Evolutionary conservation across 2,113 vertebrate species (phyloP), one percentile per base, ranked within the genome.

Genomic region (Jaculus jaculus): DNA sequence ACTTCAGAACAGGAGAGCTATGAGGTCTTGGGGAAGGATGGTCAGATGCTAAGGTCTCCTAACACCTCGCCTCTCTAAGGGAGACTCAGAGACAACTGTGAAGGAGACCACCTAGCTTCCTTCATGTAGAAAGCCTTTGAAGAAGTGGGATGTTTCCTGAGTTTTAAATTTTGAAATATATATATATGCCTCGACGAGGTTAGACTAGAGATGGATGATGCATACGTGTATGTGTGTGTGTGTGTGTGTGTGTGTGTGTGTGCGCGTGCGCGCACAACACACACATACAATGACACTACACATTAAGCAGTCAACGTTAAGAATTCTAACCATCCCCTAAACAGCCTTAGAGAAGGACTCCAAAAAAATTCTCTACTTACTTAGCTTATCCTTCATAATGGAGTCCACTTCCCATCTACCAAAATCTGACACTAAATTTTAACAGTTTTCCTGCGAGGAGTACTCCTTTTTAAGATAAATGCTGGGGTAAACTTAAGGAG

Each of bases 361-460:
- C 1, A 78, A 89, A 74, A 74, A 75, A 65, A 42, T 37, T 34
- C 28, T 58, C 42, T n/a, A 47, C 37, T 80, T 84, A 54, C 23
- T 34, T 68, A 17, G 0, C 34, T 73, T 80, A 39, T 34, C 89
- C 88, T 85, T 73, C 47, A 18, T 65, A 73, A 65, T 42, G 65
- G 7, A 90, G 84, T 17, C 10, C 39, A 54, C 34, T 69, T 92
- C 60, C 39, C 83, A 42, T 60, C 54, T 79, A 66, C 54, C 37
- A 61, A 93, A 81, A 24, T 2, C 63, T 69, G 47, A 65, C 80
- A 74, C 51, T 89, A 78, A 95, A 91, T 68, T 91, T 18, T 71
- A 91, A 47, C 32, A 73, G 47, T 88, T 92, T 96, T 90, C 58
- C 89, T 84, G 87, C 68, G 79, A 88, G 71, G 2, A 18, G 11